phyloP scores from a whole-genome alignment of 1,140 invertebrate genomes.

The Apis cerana region DNA sequence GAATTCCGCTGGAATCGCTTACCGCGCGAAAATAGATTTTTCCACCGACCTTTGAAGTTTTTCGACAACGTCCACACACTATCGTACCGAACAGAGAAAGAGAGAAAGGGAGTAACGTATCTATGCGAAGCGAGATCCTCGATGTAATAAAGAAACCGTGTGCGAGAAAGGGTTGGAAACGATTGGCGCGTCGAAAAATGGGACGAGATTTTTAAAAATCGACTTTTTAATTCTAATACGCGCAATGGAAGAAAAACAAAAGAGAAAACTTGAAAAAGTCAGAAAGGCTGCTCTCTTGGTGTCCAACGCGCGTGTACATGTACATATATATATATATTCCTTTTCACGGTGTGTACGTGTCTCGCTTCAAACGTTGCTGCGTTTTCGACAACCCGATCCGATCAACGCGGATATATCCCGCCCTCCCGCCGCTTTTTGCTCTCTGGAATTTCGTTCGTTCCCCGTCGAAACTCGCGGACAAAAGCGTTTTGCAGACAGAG shows the following conservation, averaged over 20 bases:
- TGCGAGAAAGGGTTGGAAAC: no score
- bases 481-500: not conserved
- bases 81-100: not conserved
- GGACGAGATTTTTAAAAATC: not conserved
- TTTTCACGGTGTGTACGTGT: slow-evolving; percentile 9
- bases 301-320: not conserved
- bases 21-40: not conserved
- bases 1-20: not conserved
- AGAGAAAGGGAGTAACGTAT: not conserved
- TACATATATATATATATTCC: slow-evolving; percentile 20
- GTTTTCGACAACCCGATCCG: slow-evolving; percentile 22
- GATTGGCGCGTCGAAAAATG: not conserved
- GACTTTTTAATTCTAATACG: slow-evolving; percentile 6
- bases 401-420: slow-evolving; percentile 2
- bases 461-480: not conserved
- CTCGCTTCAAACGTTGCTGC: slow-evolving; percentile 9
- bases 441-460: not conserved
- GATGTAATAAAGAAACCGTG: no score
- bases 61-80: not conserved
- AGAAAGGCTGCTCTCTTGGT: not conserved
- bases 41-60: not conserved
- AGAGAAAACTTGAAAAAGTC: not conserved
- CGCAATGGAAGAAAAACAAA: no score
- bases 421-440: not conserved
- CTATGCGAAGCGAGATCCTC: not conserved